A percentile compares a stretch with the other conserved stretches of the same genome.
Evolutionary conservation across 2,797 vertebrate species (phyloP).

Genomic region (Pitangus sulphuratus): DNA sequence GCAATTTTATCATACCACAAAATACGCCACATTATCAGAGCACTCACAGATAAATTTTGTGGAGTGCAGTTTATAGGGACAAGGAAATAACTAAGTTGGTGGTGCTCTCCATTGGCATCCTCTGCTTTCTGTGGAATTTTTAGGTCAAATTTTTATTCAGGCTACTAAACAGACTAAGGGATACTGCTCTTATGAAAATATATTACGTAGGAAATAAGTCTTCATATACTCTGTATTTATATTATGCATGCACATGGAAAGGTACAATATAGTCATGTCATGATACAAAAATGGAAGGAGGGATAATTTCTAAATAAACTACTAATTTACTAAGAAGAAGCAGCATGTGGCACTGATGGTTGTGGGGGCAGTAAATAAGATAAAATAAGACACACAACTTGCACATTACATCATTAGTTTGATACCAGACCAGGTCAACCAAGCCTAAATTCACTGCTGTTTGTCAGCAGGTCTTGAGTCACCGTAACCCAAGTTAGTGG

Average conservation of each 20-base stretch:
- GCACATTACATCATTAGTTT: neutral
- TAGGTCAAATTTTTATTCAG: neutral
- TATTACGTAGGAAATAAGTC: neutral
- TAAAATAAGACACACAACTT: neutral
- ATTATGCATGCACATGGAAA: neutral
- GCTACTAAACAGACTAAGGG: neutral
- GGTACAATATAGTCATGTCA: neutral
- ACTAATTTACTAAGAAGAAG: neutral
- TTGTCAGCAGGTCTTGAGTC: neutral
- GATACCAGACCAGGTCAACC: neutral
- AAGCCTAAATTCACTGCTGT: neutral
- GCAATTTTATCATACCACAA: slow-evolving; percentile 29
- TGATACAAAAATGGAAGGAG: neutral
- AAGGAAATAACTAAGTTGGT: neutral
- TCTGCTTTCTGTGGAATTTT: neutral
- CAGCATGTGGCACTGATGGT: neutral
- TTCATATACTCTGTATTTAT: neutral
- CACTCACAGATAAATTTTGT: neutral
- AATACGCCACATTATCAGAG: neutral
- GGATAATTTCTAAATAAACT: neutral
- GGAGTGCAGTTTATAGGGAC: neutral
- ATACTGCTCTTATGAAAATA: neutral
- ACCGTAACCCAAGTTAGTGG: neutral
- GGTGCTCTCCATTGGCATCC: neutral
- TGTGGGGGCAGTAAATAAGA: neutral